Base-by-base conservation (phyloP, 2,888 invertebrate genomes). In the Eurois occulta region DNA sequence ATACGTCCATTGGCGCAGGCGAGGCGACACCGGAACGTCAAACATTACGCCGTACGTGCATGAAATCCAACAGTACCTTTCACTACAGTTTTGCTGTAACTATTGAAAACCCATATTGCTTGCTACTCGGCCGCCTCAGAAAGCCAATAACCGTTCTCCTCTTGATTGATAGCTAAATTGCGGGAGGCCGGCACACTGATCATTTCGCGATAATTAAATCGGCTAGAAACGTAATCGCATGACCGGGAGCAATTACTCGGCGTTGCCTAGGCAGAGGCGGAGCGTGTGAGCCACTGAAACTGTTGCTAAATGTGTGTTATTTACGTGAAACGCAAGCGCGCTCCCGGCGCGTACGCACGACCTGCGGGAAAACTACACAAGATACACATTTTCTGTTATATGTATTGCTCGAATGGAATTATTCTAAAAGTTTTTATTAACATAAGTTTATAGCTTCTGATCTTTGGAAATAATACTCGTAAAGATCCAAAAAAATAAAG, bases 91-190 rank as follows among this genome's bases (percentile, higher is more conserved):
- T 88, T 84, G 89, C 88, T 87, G 85, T 85, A 91, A 88, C 90
- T 91, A 93, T 93, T 94, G 94, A 93, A 93, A 94, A 93, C 91
- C 91, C 90, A 92, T 93, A 92, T 87, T 87, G 90, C 90, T 83
- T 87, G 90, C 90, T 83, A 87, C 87, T 88, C 84, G 86, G 89
- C 90, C 86, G 87, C 87, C 87, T 87, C 81, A 83, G 87, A 91
- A 89, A 89, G 92, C 91, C 94, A 92, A 94, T 93, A 94, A 89
- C 90, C 90, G 91, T 91, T 91, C 92, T 90, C 89, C 60, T 90
- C 90, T 93, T 97, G 97, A 97, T 96, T 96, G 97, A 97, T 96
- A 95, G 96, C 93, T 95, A 97, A 97, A 97, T 97, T 96, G 95
- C 94, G 85, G 92, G 93, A 95, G 95, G 94, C 95, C 94, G 93